Evolutionary conservation across 1,140 invertebrate genomes (phyloP).

Genomic region (Zaprionus taronus): DNA sequence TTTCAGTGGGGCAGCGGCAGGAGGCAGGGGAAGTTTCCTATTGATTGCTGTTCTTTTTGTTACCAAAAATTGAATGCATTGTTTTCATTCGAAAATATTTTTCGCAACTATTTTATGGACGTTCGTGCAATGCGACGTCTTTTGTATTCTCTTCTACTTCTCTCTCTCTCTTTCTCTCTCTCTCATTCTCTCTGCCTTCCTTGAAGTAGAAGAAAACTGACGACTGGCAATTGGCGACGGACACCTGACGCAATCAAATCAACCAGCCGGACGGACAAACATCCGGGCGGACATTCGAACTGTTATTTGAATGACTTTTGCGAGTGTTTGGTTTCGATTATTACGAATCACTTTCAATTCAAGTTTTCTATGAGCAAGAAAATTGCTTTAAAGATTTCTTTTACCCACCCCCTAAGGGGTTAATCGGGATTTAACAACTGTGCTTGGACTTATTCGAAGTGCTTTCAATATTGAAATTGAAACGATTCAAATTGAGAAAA

Average conservation of each 20-base stretch:
- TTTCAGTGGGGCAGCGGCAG: background rate
- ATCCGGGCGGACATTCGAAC: constrained; percentile 16
- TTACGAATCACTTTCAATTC: constrained; percentile 50
- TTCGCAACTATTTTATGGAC: constrained; percentile 52
- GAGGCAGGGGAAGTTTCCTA: background rate
- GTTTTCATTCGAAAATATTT: constrained; percentile 74
- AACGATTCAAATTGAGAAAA: background rate
- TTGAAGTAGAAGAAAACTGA: constrained; percentile 18
- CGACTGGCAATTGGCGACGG: constrained; percentile 7
- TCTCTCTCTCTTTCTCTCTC: background rate
- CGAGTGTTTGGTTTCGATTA: constrained; percentile 74
- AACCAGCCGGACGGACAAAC: constrained; percentile 25
- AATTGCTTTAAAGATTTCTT: constrained; percentile 32
- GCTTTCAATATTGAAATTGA: background rate
- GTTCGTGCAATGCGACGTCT: constrained; percentile 29
- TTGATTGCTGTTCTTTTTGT: constrained; percentile 66
- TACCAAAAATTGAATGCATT: constrained; percentile 64
- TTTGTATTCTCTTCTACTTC: constrained; percentile 21
- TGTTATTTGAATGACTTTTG: constrained; percentile 43
- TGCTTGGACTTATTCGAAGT: background rate
- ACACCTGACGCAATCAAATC: constrained; percentile 61
- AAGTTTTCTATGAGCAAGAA: constrained; percentile 20
- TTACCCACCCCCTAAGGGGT: constrained; percentile 1
- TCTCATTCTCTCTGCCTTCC: constrained; percentile 18
- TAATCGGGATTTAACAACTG: constrained; percentile 20